Base-by-base conservation (phyloP, 1,140 invertebrate genomes). In the Ceratosolen fusciceps region DNA sequence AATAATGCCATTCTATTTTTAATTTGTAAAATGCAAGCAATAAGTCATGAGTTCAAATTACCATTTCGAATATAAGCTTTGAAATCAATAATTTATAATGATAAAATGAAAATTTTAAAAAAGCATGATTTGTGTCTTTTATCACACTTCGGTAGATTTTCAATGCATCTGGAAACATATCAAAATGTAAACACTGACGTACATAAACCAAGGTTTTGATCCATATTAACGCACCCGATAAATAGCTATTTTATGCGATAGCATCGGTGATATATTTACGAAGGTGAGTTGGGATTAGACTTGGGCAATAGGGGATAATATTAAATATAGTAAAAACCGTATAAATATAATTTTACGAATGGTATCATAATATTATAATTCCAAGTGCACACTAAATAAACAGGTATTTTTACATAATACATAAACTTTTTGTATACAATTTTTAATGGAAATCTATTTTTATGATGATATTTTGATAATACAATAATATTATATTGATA, bases 171-270 rank as follows among this genome's bases (percentile, higher is more conserved):
- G 37, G 5, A 26, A n/a, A 16, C 31, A 10, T 72, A 72, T 72
- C 49, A 72, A 54, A 72, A 2, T 31, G 43, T 52, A 49, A 67
- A 26, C 14, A 49, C 7, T 68, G 12, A 47, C 31, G 24, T n/a
- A 29, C 31, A 73, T 79, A 79, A 70, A 77, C 52, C 56, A 49
- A 73, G 67, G 31, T 74, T 74, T 79, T 70, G 77, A 79, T 79
- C 72, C 77, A 74, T 79, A 79, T 79, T 68, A 79, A 79, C 71
- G 58, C 52, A 29, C 10, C 19, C 49, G 60, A 31, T 79, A 79
- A 79, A 79, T 79, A 74, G 72, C 71, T 60, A 79, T 79, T 79
- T 79, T 68, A 54, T 14, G n/a, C 49, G 77, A 74, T 74, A 79
- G 10, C 60, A 74, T 79, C 77, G 39, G 34, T 60, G 34, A 79